These are phyloP conservation scores for Pyrgilauda ruficollis DNA, from an alignment of 2,113 vertebrate genomes.

Conservation along the genomic window DNA sequence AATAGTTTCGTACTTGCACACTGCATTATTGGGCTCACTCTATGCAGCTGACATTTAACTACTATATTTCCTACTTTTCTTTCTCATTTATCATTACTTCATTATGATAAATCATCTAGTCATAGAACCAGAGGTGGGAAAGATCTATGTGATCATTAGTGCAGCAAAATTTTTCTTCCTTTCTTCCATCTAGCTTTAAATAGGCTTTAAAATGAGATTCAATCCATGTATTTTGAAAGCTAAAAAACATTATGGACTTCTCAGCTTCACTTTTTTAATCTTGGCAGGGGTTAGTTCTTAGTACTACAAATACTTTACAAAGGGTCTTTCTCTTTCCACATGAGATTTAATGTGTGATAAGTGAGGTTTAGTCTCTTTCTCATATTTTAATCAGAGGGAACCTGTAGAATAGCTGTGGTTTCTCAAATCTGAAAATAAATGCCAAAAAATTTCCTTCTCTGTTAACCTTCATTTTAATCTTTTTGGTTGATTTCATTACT, in stretches of 20 bases:
- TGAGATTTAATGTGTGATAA: background rate
- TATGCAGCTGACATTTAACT: background rate
- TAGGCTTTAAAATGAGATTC: background rate
- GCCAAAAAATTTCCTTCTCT: background rate
- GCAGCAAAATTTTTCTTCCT: background rate
- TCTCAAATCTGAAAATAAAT: background rate
- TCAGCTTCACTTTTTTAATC: background rate
- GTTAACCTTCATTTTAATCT: background rate
- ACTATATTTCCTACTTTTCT: background rate
- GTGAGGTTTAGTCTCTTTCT: background rate
- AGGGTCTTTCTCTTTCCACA: background rate
- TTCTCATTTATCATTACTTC: slow-evolving; percentile 26
- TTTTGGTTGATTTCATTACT: background rate
- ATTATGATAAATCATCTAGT: slow-evolving; percentile 16
- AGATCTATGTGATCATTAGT: slow-evolving; percentile 1
- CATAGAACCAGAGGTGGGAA: background rate
- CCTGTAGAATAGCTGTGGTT: background rate
- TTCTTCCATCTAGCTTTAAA: background rate
- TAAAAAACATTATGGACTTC: background rate
- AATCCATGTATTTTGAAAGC: background rate
- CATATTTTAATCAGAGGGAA: background rate
- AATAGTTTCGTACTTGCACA: background rate
- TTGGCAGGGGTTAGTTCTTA: background rate
- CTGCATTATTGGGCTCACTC: background rate
- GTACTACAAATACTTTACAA: background rate